Percentiles rank a stretch among this genome's conserved stretches.
Evolutionary conservation across 2,888 invertebrate genomes (phyloP).

Genomic region (Ditula angustiorana): DNA sequence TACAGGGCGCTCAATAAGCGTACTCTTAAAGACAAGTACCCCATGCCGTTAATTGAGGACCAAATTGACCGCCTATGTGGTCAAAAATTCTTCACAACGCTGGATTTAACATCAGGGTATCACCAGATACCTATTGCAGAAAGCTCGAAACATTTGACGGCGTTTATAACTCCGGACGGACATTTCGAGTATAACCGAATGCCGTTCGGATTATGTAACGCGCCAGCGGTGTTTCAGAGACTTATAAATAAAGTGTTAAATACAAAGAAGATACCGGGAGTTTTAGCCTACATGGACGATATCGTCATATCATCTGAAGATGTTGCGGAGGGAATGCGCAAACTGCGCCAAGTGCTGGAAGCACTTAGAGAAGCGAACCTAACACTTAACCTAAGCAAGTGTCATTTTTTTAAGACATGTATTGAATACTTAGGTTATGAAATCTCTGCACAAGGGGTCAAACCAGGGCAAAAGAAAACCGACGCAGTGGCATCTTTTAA

Average conservation of each 20-base stretch:
- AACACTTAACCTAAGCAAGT: conserved; percentile 36
- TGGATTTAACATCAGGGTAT: conserved; percentile 30
- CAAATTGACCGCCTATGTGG: conserved; percentile 48
- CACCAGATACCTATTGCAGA: conserved; percentile 13
- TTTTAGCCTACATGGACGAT: conserved; percentile 50
- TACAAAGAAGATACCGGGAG: conserved; percentile 14
- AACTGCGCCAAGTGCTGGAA: conserved; percentile 34
- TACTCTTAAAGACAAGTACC: conserved; percentile 49
- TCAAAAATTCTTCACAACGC: conserved; percentile 47
- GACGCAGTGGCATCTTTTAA: conserved; percentile 9
- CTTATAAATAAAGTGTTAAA: conserved; percentile 43
- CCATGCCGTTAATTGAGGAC: conserved; percentile 51
- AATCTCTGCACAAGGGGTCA: background rate
- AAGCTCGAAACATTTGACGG: conserved; percentile 49
- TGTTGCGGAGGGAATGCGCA: conserved; percentile 36
- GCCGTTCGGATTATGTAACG: conserved; percentile 51
- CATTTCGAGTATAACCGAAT: conserved; percentile 44
- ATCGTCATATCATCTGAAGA: conserved; percentile 44
- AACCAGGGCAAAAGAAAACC: background rate
- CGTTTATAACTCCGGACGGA: conserved; percentile 49
- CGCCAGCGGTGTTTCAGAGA: conserved; percentile 51
- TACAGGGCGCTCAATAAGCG: conserved; percentile 36
- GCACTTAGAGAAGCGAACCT: conserved; percentile 34
- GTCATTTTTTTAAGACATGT: background rate
- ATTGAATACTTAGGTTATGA: conserved; percentile 10